Evolutionary conservation across 1,140 invertebrate genomes (phyloP).

Genomic region (Paraescarpia echinospica): DNA sequence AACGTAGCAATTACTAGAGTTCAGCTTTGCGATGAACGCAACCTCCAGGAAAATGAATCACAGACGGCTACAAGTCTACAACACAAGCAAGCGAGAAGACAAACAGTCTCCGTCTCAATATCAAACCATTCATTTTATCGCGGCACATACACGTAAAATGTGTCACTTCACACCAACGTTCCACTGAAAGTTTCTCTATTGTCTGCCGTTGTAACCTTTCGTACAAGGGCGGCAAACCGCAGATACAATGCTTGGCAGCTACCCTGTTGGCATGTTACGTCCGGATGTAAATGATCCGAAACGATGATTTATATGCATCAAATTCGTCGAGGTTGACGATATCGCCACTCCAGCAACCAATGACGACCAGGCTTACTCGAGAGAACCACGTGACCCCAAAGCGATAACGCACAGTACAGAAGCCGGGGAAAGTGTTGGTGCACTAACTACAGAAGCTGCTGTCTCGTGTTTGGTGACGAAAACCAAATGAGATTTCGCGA

Average conservation of each 20-base stretch:
- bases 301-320: not conserved
- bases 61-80: not conserved
- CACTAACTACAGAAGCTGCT: too few relatives aligned
- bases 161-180: not conserved
- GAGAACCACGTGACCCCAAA: not conserved
- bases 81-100: not conserved
- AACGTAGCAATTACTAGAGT: not conserved
- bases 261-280: not conserved
- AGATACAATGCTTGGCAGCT: not conserved
- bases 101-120: not conserved
- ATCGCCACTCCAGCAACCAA: not conserved
- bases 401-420: not conserved
- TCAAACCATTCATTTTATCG: not conserved
- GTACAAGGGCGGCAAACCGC: not conserved
- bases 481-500: not conserved
- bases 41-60: not conserved
- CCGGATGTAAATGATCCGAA: not conserved
- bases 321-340: not conserved
- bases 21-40: not conserved
- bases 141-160: too few relatives aligned
- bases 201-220: not conserved
- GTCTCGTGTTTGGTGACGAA: not conserved
- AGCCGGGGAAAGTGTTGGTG: not conserved
- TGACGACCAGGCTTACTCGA: not conserved
- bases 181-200: not conserved